Evolutionary conservation across 1,140 invertebrate species (phyloP).

Genomic region (Drosophila nebulosa): DNA sequence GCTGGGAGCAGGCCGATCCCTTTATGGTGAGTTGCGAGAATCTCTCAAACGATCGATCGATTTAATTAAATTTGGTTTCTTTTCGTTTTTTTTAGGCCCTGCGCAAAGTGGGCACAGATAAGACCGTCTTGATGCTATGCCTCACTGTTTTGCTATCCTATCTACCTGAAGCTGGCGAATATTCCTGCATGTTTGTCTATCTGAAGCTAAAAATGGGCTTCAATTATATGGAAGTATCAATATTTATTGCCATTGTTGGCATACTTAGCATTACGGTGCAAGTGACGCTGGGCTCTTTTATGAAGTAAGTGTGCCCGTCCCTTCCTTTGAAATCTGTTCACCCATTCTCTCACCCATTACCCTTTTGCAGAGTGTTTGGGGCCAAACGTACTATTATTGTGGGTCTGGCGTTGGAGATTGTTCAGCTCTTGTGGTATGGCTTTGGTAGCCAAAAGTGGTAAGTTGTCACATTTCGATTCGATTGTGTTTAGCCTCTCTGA

Average conservation of each 20-base stretch:
- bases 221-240: conserved; percentile 95
- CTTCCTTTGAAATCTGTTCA: neutral
- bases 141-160: conserved; percentile 98
- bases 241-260: conserved; percentile 98
- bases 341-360: too few species aligned
- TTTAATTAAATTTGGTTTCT: neutral
- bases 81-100: conserved; percentile 84
- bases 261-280: conserved; percentile 98
- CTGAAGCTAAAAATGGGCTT: conserved; percentile 99
- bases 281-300: conserved; percentile 93
- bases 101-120: conserved; percentile 96
- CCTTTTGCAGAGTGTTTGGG: conserved; percentile 84
- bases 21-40: conserved; percentile 89
- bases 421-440: conserved; percentile 98
- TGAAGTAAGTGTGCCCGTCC: conserved; percentile 82
- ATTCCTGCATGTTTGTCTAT: conserved; percentile 99
- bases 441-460: conserved; percentile 86
- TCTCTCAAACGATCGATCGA: conserved; percentile 1
- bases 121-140: conserved; percentile 97
- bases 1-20: conserved; percentile 98
- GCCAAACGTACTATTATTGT: conserved; percentile 98
- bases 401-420: conserved; percentile 97
- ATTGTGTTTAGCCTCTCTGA: neutral
- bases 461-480: conserved; percentile 6
- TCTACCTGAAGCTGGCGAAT: conserved; percentile 98